Evolutionary conservation across 1,140 invertebrate species (phyloP).

Genomic region (Dryas iulia): DNA sequence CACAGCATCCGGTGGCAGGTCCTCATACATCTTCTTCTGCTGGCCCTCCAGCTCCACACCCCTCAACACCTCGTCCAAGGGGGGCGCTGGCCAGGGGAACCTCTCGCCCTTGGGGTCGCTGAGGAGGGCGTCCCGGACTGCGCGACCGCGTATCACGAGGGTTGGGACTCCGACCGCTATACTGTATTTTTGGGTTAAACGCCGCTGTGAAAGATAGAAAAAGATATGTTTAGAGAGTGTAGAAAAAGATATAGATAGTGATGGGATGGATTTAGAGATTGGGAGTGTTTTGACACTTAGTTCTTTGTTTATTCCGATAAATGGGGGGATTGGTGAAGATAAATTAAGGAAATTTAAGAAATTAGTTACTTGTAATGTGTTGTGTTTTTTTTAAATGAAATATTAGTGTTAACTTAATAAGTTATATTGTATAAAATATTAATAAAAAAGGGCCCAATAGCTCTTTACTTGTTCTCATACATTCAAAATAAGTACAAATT

Average conservation of each 20-base stretch:
- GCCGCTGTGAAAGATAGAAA: conserved; percentile 80
- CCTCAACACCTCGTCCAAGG: conserved; percentile 80
- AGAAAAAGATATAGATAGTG: neutral
- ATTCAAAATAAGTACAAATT: too few species aligned
- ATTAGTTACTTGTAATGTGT: too few species aligned
- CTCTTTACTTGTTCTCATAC: too few species aligned
- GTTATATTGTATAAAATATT: too few species aligned
- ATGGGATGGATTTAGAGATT: too few species aligned
- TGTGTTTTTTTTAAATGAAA: too few species aligned
- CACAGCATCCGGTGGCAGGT: conserved; percentile 82
- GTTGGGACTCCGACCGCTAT: conserved; percentile 88
- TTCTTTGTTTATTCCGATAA: too few species aligned
- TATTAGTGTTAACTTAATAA: too few species aligned
- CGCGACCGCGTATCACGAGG: conserved; percentile 86
- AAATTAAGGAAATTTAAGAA: too few species aligned
- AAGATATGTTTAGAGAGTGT: neutral
- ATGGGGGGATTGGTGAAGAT: too few species aligned
- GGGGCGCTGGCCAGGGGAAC: conserved; percentile 88
- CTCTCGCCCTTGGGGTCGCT: conserved; percentile 84
- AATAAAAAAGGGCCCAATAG: too few species aligned
- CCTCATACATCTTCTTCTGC: conserved; percentile 75
- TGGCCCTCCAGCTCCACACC: conserved; percentile 83
- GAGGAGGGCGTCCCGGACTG: conserved; percentile 84
- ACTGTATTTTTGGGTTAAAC: conserved; percentile 85
- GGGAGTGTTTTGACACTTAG: too few species aligned